Evolutionary conservation across 1,140 invertebrate species (phyloP).

Genomic region (Drosophila bipectinata): DNA sequence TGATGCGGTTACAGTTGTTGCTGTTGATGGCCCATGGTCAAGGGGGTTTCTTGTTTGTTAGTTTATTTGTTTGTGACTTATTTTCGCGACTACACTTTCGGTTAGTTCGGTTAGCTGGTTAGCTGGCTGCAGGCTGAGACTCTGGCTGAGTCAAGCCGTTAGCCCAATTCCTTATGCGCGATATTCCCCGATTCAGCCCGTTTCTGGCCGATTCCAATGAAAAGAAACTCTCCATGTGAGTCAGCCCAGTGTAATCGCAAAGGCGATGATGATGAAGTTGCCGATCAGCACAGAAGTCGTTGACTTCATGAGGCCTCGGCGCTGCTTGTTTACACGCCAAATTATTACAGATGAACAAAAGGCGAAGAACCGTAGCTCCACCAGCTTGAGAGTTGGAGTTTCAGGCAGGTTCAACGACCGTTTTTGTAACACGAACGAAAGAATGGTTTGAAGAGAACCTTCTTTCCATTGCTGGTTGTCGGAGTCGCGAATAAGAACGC

Average conservation of each 20-base stretch:
- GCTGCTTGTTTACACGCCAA: constrained; percentile 71
- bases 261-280: constrained; percentile 39
- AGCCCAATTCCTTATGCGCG: constrained; percentile 70
- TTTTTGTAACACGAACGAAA: constrained; percentile 73
- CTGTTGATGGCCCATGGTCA: constrained; percentile 66
- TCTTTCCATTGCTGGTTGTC: constrained; percentile 16
- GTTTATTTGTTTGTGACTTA: constrained; percentile 31
- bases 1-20: constrained; percentile 23
- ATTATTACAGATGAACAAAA: constrained; percentile 80
- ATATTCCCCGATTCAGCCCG: constrained; percentile 51
- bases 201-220: constrained; percentile 60
- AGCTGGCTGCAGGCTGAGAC: constrained; percentile 4
- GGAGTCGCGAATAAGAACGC: constrained; percentile 74
- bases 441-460: constrained; percentile 49
- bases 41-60: constrained; percentile 40
- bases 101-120: constrained; percentile 16
- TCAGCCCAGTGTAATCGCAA: constrained; percentile 34
- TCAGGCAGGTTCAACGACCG: constrained; percentile 73
- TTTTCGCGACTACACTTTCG: constrained; percentile 73
- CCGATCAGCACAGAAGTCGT: constrained; percentile 66
- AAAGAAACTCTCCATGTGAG: constrained; percentile 71
- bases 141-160: constrained; percentile 57
- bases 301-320: constrained; percentile 60
- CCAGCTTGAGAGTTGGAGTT: constrained; percentile 23
- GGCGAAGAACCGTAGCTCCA: constrained; percentile 43